Conservation (phyloP, 1,140 invertebrate species). For the Drosophila truncata region DNA sequence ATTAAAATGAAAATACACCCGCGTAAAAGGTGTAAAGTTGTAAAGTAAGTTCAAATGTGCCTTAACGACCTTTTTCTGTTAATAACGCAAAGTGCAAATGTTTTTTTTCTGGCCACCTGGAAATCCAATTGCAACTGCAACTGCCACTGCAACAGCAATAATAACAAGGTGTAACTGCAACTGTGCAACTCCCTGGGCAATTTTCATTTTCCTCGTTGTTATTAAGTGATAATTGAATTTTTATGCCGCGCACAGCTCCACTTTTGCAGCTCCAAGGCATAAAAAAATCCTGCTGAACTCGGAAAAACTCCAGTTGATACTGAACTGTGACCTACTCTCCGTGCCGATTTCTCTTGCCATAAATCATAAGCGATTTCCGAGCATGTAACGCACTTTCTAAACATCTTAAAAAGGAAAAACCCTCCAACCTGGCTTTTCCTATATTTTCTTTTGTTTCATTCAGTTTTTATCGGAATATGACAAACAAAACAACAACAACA, state of each 20-base stretch:
- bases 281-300: not conserved
- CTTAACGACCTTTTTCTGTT: slow-evolving; percentile 75
- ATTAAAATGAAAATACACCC: slow-evolving; percentile 64
- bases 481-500: no score
- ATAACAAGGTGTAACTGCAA: slow-evolving; percentile 38
- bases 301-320: slow-evolving; percentile 1
- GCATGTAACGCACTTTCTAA: slow-evolving; percentile 80
- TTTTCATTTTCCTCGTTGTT: slow-evolving; percentile 71
- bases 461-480: slow-evolving; percentile 38
- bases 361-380: slow-evolving; percentile 59
- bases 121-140: slow-evolving; percentile 33
- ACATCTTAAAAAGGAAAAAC: slow-evolving; percentile 57
- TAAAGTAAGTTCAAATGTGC: slow-evolving; percentile 74
- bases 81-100: slow-evolving; percentile 80
- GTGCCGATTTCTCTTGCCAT: slow-evolving; percentile 40
- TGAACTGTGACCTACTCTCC: slow-evolving; percentile 45
- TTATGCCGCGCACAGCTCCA: slow-evolving; percentile 58
- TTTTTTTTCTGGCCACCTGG: slow-evolving; percentile 30
- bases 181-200: slow-evolving; percentile 55
- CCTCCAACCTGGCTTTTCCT: slow-evolving; percentile 21
- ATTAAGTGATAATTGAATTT: slow-evolving; percentile 84
- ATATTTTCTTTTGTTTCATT: slow-evolving; percentile 44
- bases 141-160: slow-evolving; percentile 38
- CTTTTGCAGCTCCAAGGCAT: slow-evolving; percentile 6
- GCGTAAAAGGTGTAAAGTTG: slow-evolving; percentile 29